Conservation (phyloP, 2,113 vertebrate species). For the Galemys pyrenaicus region DNA sequence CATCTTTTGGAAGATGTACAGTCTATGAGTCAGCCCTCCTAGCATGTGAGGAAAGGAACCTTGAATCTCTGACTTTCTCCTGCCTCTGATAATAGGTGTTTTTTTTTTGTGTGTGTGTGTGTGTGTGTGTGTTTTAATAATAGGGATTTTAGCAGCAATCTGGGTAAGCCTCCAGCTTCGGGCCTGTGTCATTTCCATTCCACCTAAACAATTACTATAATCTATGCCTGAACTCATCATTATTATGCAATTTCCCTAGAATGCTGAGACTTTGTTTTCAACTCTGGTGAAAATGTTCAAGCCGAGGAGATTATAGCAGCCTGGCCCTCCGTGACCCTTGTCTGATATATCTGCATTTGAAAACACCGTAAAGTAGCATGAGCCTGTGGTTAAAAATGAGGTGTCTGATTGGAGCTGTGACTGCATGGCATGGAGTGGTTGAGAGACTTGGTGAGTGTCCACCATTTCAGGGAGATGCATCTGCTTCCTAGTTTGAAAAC, state of each 20-base stretch:
- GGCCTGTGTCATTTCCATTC: background rate
- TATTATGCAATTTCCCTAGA: background rate
- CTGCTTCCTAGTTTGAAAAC: background rate
- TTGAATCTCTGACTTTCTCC: background rate
- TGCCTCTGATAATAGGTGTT: no score
- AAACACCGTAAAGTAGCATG: background rate
- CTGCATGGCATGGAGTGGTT: background rate
- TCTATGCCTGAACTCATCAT: background rate
- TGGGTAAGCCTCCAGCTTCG: background rate
- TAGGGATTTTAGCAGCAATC: background rate
- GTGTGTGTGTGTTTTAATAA: no score
- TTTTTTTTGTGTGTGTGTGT: no score
- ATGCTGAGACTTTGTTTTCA: background rate
- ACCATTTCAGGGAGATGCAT: background rate
- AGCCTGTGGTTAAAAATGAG: background rate
- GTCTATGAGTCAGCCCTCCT: background rate
- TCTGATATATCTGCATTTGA: background rate
- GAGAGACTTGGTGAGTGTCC: background rate
- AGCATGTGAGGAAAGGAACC: background rate
- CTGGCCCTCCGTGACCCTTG: background rate
- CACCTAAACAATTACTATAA: background rate
- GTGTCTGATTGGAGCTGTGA: background rate
- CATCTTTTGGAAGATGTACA: background rate
- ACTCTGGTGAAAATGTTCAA: background rate
- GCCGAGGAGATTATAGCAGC: background rate